Evolutionary conservation across 2,888 invertebrate genomes (phyloP).

Genomic region (Eilema sororculum): DNA sequence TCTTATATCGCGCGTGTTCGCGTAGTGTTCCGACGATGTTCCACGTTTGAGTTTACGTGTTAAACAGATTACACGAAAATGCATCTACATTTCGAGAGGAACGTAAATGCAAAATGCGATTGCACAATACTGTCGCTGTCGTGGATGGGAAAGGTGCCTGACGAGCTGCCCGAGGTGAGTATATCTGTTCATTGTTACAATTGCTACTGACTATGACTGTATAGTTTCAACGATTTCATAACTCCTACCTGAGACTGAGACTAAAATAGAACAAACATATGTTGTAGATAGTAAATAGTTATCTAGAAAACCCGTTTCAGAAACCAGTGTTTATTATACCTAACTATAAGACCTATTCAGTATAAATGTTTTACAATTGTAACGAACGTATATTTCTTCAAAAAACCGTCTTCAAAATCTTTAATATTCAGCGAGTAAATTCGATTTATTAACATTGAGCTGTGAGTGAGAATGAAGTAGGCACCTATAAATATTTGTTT

Average conservation of each 20-base stretch:
- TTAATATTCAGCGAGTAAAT: neutral
- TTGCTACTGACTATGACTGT: conserved; percentile 24
- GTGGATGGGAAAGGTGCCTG: conserved; percentile 99
- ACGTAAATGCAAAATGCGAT: conserved; percentile 97
- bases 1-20: conserved; percentile 47
- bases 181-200: conserved; percentile 34
- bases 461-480: neutral
- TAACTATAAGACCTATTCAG: neutral
- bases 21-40: conserved; percentile 51
- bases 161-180: conserved; percentile 96
- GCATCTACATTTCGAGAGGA: conserved; percentile 98
- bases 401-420: too few species aligned
- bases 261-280: conserved; percentile 25
- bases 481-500: neutral
- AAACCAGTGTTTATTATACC: neutral
- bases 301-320: neutral
- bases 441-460: neutral
- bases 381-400: neutral
- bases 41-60: conserved; percentile 57
- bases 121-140: conserved; percentile 97
- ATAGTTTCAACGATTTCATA: conserved; percentile 29
- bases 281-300: conserved; percentile 13
- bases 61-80: conserved; percentile 82
- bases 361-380: neutral
- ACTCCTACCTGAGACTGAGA: conserved; percentile 22